Conservation (phyloP, 2,797 vertebrate genomes). For the Siniperca undulata region DNA sequence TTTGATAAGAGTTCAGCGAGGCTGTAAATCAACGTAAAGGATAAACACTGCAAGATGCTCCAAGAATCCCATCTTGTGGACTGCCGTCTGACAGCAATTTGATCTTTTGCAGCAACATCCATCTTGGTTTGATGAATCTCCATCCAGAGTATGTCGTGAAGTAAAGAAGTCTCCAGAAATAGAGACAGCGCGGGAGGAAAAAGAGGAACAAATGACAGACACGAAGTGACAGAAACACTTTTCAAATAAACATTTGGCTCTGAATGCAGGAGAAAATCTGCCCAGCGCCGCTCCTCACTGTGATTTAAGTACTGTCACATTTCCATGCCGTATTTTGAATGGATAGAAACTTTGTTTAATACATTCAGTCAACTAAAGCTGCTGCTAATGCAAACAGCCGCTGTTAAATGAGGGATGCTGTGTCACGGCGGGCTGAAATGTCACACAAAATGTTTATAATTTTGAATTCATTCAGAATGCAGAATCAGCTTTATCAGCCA, state of each 20-base stretch:
- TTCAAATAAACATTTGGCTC: not conserved
- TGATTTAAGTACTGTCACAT: conserved; percentile 20
- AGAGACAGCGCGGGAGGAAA: not conserved
- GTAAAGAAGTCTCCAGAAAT: conserved; percentile 19
- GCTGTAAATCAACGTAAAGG: conserved; percentile 34
- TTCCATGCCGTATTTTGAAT: not conserved
- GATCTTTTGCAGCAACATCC: conserved; percentile 36
- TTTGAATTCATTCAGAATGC: too few species aligned
- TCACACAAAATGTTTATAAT: too few species aligned
- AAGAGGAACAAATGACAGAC: not conserved
- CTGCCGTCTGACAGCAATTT: conserved; percentile 36
- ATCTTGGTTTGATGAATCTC: conserved; percentile 56
- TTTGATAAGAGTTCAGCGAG: not conserved
- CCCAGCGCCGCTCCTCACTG: not conserved
- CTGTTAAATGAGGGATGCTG: conserved; percentile 20
- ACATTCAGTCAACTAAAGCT: conserved; percentile 21
- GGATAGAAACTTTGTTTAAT: conserved; percentile 23
- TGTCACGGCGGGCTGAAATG: not conserved
- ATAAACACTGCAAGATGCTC: conserved; percentile 60
- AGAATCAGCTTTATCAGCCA: too few species aligned
- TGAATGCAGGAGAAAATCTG: not conserved
- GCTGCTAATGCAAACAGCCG: not conserved
- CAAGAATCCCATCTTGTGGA: conserved; percentile 26
- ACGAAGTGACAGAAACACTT: not conserved
- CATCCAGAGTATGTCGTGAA: conserved; percentile 5